phyloP scores from a whole-genome alignment of 2,888 invertebrate genomes.

The Teleogryllus oceanicus region DNA sequence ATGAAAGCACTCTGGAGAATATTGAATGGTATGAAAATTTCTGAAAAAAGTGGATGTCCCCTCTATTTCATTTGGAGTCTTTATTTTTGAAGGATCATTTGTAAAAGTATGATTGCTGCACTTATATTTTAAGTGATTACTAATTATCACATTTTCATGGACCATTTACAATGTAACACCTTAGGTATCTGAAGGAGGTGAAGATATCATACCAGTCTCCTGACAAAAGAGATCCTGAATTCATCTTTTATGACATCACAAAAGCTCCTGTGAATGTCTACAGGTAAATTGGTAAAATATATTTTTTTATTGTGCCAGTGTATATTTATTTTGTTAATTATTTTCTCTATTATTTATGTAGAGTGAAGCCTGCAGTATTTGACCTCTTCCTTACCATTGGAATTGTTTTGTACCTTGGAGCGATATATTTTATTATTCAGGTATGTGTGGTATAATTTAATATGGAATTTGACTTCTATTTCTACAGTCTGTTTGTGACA shows the following conservation, averaged over 20 bases:
- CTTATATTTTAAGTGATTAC: no score
- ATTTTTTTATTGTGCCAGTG: background rate
- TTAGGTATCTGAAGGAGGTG: conserved; percentile 72
- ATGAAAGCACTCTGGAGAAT: no score
- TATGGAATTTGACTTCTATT: background rate
- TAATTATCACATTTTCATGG: no score
- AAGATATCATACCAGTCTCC: conserved; percentile 64
- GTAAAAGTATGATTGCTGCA: background rate
- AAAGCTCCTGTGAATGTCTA: conserved; percentile 80
- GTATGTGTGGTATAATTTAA: conserved; percentile 39
- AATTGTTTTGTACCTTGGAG: conserved; percentile 78
- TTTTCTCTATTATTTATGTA: conserved; percentile 51
- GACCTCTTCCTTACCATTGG: conserved; percentile 88
- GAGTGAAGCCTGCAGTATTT: conserved; percentile 96
- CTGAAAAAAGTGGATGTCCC: no score
- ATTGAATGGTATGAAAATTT: no score
- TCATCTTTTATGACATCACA: conserved; percentile 82
- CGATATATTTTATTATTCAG: conserved; percentile 77
- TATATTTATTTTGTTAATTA: conserved; percentile 24
- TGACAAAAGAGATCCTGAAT: conserved; percentile 89
- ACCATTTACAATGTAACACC: no score
- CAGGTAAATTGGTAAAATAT: conserved; percentile 56
- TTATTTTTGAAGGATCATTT: background rate
- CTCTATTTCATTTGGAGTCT: no score
- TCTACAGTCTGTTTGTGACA: background rate